Evolutionary conservation across 2,113 vertebrate genomes (phyloP).

Genomic region (Dermatemys mawii): DNA sequence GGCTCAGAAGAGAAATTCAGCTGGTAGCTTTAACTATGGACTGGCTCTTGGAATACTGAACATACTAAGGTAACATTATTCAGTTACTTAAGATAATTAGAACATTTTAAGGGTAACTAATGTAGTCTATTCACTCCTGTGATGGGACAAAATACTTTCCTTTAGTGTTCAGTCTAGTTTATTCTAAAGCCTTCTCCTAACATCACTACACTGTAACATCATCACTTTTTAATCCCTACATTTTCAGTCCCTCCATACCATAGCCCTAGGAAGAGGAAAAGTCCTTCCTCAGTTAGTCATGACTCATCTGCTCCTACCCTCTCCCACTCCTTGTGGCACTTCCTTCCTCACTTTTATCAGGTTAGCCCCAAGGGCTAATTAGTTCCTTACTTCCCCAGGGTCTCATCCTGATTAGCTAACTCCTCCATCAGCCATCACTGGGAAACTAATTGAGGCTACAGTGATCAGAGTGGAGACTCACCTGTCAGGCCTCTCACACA

Average conservation of each 20-base stretch:
- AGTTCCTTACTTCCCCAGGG: background rate
- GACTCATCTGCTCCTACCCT: background rate
- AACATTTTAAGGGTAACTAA: background rate
- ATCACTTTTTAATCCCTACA: background rate
- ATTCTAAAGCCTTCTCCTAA: background rate
- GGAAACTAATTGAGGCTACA: background rate
- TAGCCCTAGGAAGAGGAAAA: background rate
- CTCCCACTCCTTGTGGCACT: background rate
- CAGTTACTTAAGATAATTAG: background rate
- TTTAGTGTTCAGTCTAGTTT: background rate
- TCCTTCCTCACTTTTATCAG: background rate
- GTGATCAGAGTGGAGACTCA: background rate
- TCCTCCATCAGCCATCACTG: background rate
- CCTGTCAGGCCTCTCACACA: too few species aligned
- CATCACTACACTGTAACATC: background rate
- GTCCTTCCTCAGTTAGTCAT: too few species aligned
- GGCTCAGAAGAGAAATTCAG: background rate
- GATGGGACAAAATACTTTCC: background rate
- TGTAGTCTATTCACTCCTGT: background rate
- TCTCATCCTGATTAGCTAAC: background rate
- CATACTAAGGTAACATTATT: background rate
- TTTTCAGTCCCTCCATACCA: background rate
- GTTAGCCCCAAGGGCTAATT: background rate
- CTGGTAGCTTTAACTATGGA: background rate
- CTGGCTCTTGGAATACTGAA: background rate